A percentile compares a stretch with the other conserved stretches of the same genome.
phyloP scores from a whole-genome alignment of 2,797 vertebrate species.

The Xenentodon cancila region DNA sequence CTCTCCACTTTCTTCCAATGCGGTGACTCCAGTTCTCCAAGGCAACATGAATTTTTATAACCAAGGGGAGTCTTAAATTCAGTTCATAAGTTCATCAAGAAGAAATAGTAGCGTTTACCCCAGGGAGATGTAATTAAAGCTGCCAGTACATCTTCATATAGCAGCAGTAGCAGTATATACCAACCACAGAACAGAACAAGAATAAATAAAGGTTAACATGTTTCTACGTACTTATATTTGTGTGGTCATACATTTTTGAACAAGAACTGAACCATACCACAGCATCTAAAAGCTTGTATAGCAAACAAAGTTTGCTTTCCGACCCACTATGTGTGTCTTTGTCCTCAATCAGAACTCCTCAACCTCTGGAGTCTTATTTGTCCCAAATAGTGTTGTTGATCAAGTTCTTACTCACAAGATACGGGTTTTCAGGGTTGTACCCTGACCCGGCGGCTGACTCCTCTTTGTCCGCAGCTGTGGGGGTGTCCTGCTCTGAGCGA shows the following conservation, averaged over 20 bases:
- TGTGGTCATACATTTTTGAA: constrained; percentile 31
- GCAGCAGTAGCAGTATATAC: constrained; percentile 12
- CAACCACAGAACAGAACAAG: constrained; percentile 21
- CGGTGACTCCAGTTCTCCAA: constrained; percentile 37
- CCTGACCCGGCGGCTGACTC: constrained; percentile 65
- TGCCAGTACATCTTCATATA: constrained; percentile 39
- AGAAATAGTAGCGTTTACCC: constrained; percentile 48
- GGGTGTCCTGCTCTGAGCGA: constrained; percentile 62
- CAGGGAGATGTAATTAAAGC: constrained; percentile 58
- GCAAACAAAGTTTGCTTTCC: constrained; percentile 52
- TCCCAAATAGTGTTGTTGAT: constrained; percentile 39
- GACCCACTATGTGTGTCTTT: neutral
- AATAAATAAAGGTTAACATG: constrained; percentile 34
- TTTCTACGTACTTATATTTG: constrained; percentile 30
- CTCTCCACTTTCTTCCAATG: constrained; percentile 32
- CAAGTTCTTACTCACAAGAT: constrained; percentile 83
- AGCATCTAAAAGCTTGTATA: constrained; percentile 55
- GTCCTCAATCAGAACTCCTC: constrained; percentile 50
- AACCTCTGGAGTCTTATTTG: constrained; percentile 39
- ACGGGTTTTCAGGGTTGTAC: constrained; percentile 92
- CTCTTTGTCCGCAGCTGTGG: constrained; percentile 65
- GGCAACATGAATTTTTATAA: constrained; percentile 65
- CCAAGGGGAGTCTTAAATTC: constrained; percentile 53
- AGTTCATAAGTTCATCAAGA: constrained; percentile 58
- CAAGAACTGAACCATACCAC: constrained; percentile 10